Percentiles rank a stretch among this genome's conserved stretches.
These are phyloP conservation scores for Laodelphax striatellus DNA, from an alignment of 1,140 invertebrate species.

Conservation along the genomic window DNA sequence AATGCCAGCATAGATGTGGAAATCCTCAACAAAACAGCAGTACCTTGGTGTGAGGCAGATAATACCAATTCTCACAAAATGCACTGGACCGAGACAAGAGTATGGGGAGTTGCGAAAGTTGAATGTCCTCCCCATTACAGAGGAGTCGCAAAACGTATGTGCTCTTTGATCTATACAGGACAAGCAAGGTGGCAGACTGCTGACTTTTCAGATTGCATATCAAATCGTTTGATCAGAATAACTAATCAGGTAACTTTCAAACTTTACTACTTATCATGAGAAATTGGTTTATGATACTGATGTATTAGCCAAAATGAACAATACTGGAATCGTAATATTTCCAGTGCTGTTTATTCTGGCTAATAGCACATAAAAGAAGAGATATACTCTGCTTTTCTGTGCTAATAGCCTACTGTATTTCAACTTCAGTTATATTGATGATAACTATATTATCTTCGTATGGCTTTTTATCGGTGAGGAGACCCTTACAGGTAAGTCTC, in stretches of 20 bases:
- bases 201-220: constrained; percentile 59
- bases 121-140: constrained; percentile 42
- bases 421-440: too few species aligned
- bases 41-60: constrained; percentile 37
- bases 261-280: too few species aligned
- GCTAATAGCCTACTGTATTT: too few species aligned
- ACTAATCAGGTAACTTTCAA: constrained; percentile 43
- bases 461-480: too few species aligned
- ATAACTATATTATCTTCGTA: too few species aligned
- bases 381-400: too few species aligned
- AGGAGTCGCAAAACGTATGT: constrained; percentile 17
- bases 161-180: constrained; percentile 25
- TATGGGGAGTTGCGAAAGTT: constrained; percentile 42
- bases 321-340: too few species aligned
- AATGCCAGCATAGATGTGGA: constrained; percentile 45
- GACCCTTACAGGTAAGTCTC: too few species aligned
- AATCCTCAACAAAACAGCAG: constrained; percentile 42
- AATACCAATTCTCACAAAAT: constrained; percentile 25
- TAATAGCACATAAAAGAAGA: too few species aligned
- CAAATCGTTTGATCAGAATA: constrained; percentile 46
- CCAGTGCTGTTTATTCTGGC: too few species aligned
- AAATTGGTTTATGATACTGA: too few species aligned
- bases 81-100: constrained; percentile 47
- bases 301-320: too few species aligned
- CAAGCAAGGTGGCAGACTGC: constrained; percentile 55